Conservation (phyloP, 2,888 invertebrate genomes). For the Rhopalosiphum nymphaeae region DNA sequence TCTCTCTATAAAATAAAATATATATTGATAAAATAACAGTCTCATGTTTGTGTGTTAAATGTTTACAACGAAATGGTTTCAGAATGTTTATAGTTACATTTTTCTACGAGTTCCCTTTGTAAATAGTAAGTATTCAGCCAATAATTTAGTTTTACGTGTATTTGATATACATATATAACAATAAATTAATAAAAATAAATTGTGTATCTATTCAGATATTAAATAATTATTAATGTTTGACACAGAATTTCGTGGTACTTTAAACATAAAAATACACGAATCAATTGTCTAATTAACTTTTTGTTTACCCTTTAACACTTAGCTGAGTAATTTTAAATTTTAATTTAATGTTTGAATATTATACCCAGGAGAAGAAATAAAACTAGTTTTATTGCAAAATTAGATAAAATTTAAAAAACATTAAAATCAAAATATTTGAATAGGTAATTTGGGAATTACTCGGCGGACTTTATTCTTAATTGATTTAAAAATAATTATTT, state of each 20-base stretch:
- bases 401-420: background rate
- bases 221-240: background rate
- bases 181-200: background rate
- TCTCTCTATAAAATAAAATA: background rate
- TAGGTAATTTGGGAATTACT: background rate
- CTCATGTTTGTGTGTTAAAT: background rate
- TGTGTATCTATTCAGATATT: background rate
- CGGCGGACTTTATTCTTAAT: background rate
- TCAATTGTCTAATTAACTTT: background rate
- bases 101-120: background rate
- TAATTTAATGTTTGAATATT: background rate
- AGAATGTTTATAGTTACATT: background rate
- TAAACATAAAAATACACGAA: background rate
- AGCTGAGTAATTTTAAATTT: background rate
- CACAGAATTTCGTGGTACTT: background rate
- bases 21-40: background rate
- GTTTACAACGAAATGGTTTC: background rate
- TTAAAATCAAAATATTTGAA: background rate
- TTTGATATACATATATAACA: background rate
- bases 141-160: background rate
- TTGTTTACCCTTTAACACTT: background rate
- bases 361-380: background rate
- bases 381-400: background rate
- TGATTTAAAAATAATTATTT: background rate
- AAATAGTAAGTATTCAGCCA: background rate